Evolutionary conservation across 2,113 vertebrate species (phyloP).

Genomic region (Tenebrosternarchus preto): DNA sequence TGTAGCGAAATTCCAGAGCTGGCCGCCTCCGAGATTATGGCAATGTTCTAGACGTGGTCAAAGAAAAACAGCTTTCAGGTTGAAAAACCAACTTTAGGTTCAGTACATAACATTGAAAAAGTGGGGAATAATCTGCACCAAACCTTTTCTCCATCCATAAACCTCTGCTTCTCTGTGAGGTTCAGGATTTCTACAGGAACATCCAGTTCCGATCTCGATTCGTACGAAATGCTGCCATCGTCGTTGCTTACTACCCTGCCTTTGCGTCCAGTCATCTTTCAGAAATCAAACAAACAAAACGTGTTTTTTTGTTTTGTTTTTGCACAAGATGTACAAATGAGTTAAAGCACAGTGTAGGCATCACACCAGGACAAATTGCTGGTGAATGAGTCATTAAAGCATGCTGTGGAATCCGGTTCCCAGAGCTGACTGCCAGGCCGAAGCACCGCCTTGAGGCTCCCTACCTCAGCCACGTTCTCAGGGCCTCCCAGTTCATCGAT

Average conservation of each 20-base stretch:
- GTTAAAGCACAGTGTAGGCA: background rate
- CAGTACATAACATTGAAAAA: background rate
- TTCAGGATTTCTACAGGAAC: conserved; percentile 98
- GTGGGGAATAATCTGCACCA: background rate
- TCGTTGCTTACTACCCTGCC: conserved; percentile 96
- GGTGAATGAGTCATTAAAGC: background rate
- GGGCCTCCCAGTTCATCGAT: conserved; percentile 97
- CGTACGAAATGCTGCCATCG: conserved; percentile 95
- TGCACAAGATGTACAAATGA: background rate
- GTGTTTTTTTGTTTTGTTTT: background rate
- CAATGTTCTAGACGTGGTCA: conserved; percentile 82
- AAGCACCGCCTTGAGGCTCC: background rate
- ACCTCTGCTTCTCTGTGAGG: conserved; percentile 96
- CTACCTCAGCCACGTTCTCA: conserved; percentile 96
- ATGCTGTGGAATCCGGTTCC: background rate
- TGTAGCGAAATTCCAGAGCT: conserved; percentile 97
- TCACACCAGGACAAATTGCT: background rate
- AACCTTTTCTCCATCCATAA: conserved; percentile 99
- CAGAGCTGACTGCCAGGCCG: too few species aligned
- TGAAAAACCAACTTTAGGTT: background rate
- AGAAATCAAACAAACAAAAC: background rate
- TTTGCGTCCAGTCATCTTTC: conserved; percentile 96
- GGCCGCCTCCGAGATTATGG: conserved; percentile 97
- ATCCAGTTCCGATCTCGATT: conserved; percentile 93
- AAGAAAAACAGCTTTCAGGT: background rate